These are phyloP conservation scores for Lagopus leucura DNA, from an alignment of 2,113 vertebrate genomes.

Conservation along the genomic window DNA sequence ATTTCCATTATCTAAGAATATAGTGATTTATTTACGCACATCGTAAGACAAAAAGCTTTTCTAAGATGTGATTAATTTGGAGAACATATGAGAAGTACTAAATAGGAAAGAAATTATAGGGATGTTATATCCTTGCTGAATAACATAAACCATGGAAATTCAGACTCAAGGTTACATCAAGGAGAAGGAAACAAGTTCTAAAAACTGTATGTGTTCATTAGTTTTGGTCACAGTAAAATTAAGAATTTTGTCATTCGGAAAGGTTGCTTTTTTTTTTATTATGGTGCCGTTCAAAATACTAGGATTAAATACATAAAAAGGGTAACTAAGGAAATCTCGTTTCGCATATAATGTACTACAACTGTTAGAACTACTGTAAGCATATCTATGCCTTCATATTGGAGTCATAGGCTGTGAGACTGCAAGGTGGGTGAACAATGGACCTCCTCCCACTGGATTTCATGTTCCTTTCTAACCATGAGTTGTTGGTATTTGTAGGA, in stretches of 20 bases:
- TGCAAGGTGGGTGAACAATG: background rate
- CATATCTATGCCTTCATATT: background rate
- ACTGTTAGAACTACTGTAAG: background rate
- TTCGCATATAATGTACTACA: background rate
- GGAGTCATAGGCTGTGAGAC: background rate
- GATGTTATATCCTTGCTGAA: background rate
- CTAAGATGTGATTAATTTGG: constrained; percentile 53
- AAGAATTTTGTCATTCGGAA: background rate
- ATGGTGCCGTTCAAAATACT: background rate
- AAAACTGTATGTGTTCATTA: background rate
- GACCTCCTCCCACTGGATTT: background rate
- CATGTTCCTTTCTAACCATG: background rate
- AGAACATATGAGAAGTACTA: constrained; percentile 3
- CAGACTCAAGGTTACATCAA: constrained; percentile 29
- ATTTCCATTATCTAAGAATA: constrained; percentile 47
- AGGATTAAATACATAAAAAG: background rate
- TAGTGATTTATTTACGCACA: constrained; percentile 38
- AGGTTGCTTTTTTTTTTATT: background rate
- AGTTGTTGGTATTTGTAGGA: background rate
- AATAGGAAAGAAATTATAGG: constrained; percentile 41
- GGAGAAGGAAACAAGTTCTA: background rate
- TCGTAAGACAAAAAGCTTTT: constrained; percentile 45
- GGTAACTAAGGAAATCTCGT: background rate
- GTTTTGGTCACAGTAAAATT: background rate
- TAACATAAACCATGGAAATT: constrained; percentile 29